Percentiles rank a stretch among this genome's conserved stretches.
These are phyloP conservation scores for Psophia crepitans DNA, from an alignment of 2,113 vertebrate genomes.

Conservation along the genomic window DNA sequence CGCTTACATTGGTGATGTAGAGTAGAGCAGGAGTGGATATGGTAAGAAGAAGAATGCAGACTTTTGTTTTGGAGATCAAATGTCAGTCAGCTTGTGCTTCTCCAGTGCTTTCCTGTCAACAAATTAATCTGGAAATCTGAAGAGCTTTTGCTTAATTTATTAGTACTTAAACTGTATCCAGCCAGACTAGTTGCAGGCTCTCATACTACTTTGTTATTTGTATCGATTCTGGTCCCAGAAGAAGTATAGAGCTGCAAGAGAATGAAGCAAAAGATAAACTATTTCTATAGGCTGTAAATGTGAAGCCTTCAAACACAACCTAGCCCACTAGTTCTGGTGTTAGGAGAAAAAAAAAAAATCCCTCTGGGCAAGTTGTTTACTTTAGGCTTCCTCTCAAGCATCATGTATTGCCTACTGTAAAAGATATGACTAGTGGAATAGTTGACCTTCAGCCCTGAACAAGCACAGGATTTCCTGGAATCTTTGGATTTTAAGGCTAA, in stretches of 20 bases:
- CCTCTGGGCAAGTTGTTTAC: background rate
- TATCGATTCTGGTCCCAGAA: background rate
- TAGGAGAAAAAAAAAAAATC: background rate
- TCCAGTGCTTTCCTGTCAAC: background rate
- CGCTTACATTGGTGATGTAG: fast-evolving
- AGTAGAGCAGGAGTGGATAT: background rate
- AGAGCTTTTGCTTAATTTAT: background rate
- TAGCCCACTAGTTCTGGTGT: background rate
- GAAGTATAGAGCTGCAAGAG: background rate
- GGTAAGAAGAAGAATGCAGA: background rate
- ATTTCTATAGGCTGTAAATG: background rate
- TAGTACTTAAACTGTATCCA: background rate
- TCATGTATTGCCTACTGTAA: background rate
- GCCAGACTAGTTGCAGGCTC: background rate
- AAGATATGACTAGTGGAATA: background rate
- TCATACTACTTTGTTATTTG: background rate
- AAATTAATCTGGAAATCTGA: background rate
- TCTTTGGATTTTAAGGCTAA: background rate
- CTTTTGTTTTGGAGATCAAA: background rate
- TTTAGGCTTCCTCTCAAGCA: background rate
- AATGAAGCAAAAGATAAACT: background rate
- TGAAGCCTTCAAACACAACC: background rate
- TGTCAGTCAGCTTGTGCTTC: background rate
- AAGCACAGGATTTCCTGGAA: background rate
- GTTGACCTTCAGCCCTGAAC: background rate